Percentiles rank a stretch among this genome's conserved stretches.
Evolutionary conservation across 1,140 invertebrate genomes (phyloP).

Genomic region (Rhynchophorus ferrugineus): DNA sequence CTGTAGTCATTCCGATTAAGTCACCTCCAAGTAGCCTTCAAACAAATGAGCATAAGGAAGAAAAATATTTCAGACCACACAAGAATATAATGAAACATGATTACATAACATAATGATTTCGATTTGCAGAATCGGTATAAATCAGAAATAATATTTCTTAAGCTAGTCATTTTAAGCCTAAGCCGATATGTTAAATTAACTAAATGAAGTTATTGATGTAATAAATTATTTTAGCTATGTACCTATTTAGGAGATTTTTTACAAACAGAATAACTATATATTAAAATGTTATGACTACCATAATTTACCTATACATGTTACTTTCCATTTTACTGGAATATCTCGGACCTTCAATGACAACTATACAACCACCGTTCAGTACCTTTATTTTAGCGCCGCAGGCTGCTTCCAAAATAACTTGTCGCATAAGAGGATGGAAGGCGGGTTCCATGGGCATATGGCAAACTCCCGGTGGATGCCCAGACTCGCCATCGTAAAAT

Average conservation of each 20-base stretch:
- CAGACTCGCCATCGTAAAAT: constrained; percentile 74
- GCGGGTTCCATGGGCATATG: constrained; percentile 89
- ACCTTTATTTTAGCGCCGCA: constrained; percentile 47
- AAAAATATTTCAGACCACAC: not conserved
- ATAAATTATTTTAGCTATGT: too few relatives aligned
- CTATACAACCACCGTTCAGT: constrained; percentile 70
- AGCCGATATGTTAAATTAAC: too few relatives aligned
- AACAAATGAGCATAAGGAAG: not conserved
- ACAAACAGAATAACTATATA: too few relatives aligned
- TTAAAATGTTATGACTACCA: too few relatives aligned
- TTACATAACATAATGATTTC: too few relatives aligned
- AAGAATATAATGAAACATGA: too few relatives aligned
- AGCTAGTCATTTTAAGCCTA: too few relatives aligned
- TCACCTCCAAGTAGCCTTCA: constrained; percentile 70
- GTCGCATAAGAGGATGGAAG: constrained; percentile 66
- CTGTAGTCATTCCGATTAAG: constrained; percentile 94
- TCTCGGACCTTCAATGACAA: constrained; percentile 89
- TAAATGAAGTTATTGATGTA: too few relatives aligned
- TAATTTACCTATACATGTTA: constrained; percentile 62
- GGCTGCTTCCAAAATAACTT: constrained; percentile 60
- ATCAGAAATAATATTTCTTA: too few relatives aligned
- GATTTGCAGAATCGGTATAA: too few relatives aligned
- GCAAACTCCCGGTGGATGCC: constrained; percentile 66
- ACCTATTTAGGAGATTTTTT: too few relatives aligned
- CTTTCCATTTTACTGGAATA: constrained; percentile 94